Evolutionary conservation across 2,113 vertebrate genomes (phyloP), one percentile per base, ranked within the genome.

Genomic region (Passerina amoena): DNA sequence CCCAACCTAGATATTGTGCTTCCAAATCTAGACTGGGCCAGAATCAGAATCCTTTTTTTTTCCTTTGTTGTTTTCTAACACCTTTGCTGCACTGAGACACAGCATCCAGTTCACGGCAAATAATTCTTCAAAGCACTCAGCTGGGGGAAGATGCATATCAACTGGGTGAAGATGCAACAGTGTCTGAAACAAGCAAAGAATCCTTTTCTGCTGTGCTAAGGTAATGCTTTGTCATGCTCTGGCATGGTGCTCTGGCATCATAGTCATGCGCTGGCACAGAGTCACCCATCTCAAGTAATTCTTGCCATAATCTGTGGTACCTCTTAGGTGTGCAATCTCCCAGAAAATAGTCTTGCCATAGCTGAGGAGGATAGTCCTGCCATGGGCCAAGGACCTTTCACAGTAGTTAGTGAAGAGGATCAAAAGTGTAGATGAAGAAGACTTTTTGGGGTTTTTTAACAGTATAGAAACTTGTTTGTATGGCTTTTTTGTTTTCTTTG

Each of bases 341-440:
- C 21, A 47, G 17, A n/a, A 59, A 70, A 61, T 53, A 28, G 1
- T 20, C 22, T 85, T 87, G 19, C 9, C 19, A 23, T 19, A 56
- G 9, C 2, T 73, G 27, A 2, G 8, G 6, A 6, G 10, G 3
- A 23, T 21, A 47, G 15, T 56, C 27, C 15, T 2, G 4, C 11
- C 10, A 15, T 17, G 25, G 38, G 15, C 6, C 15, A 38, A 31
- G 3, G 28, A 38, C 11, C 33, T 66, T 56, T 53, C 11, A 4
- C 22, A 18, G 21, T 48, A 51, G 2, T 45, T 73, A 27, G 9
- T 35, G 19, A 64, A 56, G 28, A 48, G 30, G 24, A 20, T 28
- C 15, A 30, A 64, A 73, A 38, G 8, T 21, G 6, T 68, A 38
- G 22, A 40, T 31, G 10, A 75, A 38, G 45, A n/a, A 84, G 65